Evolutionary conservation across 2,888 invertebrate species (phyloP).

Genomic region (Macrosiphum euphorbiae): DNA sequence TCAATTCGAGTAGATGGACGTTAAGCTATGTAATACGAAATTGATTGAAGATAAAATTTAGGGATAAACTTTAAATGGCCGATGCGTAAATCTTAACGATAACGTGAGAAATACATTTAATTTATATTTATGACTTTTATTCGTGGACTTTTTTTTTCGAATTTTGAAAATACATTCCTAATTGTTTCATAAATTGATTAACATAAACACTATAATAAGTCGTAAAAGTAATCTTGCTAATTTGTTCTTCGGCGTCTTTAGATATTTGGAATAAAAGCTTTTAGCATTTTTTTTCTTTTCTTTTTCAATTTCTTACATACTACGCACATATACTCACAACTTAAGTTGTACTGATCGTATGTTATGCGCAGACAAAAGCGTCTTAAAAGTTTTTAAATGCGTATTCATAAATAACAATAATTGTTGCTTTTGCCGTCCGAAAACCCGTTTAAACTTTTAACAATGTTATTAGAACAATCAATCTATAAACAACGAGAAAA

Average conservation of each 20-base stretch:
- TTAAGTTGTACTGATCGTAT: neutral
- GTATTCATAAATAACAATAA: slow-evolving; percentile 17
- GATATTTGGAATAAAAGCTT: neutral
- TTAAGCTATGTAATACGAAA: neutral
- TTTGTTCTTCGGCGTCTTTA: neutral
- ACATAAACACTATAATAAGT: slow-evolving; percentile 4
- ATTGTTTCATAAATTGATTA: slow-evolving; percentile 19
- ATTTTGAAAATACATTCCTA: neutral
- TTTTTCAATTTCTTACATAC: neutral
- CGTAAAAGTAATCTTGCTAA: slow-evolving; percentile 9
- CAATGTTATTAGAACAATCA: slow-evolving; percentile 17
- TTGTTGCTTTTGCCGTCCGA: neutral
- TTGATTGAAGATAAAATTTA: neutral
- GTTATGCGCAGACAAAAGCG: slow-evolving; percentile 25
- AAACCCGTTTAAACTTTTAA: slow-evolving; percentile 16
- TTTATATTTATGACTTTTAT: slow-evolving; percentile 10
- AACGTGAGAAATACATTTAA: slow-evolving; percentile 5
- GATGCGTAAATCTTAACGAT: neutral
- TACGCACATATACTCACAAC: neutral
- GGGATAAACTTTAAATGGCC: neutral
- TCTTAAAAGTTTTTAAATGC: neutral
- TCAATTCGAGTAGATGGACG: neutral
- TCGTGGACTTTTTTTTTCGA: neutral
- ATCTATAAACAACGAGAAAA: neutral
- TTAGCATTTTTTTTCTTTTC: slow-evolving; percentile 9